These are phyloP conservation scores for Crocuta crocuta DNA, from an alignment of 2,113 vertebrate genomes.

Conservation along the genomic window DNA sequence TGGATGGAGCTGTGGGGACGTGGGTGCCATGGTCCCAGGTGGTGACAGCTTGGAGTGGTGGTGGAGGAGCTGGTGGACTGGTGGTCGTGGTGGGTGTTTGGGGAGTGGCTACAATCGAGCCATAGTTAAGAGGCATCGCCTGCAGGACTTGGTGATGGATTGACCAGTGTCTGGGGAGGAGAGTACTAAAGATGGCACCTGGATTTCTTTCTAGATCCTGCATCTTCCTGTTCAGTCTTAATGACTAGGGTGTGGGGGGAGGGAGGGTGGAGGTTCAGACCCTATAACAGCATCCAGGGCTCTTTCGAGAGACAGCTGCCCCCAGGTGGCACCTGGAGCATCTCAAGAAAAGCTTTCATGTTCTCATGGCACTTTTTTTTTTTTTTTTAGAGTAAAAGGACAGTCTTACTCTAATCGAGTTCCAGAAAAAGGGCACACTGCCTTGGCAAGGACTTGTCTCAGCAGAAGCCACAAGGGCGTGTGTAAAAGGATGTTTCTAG, in stretches of 20 bases:
- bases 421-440: not conserved
- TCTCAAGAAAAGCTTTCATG: not conserved
- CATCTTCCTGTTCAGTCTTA: not conserved
- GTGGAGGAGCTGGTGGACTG: not conserved
- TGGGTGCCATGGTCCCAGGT: not conserved
- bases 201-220: not conserved
- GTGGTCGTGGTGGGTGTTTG: not conserved
- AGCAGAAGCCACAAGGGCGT: not conserved
- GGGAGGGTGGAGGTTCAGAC: not conserved
- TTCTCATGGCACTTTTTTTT: not conserved
- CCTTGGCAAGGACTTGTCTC: not conserved
- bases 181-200: not conserved
- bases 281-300: not conserved
- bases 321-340: not conserved
- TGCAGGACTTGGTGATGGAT: not conserved
- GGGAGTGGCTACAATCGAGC: not conserved
- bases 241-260: accelerated
- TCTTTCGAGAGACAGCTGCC: not conserved
- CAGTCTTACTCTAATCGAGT: conserved; percentile 61
- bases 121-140: not conserved
- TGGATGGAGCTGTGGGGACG: not conserved
- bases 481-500: not conserved
- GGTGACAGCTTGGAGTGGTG: not conserved
- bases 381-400: not conserved
- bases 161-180: not conserved